Percentiles rank a stretch among this genome's conserved stretches.
Evolutionary conservation across 2,888 invertebrate species (phyloP).

Genomic region (Heteropelma amictum): DNA sequence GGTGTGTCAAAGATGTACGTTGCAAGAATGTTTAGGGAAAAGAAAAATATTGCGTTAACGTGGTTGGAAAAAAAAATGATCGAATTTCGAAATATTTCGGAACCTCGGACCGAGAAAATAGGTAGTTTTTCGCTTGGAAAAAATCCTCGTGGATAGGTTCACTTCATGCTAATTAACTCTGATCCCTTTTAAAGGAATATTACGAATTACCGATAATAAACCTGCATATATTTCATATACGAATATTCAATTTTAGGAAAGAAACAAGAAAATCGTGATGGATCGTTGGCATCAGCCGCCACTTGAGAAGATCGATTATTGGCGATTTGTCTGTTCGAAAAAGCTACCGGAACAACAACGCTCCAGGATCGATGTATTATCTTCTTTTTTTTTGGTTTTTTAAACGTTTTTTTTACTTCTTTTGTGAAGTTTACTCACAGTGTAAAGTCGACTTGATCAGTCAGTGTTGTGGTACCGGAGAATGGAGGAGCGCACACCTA

Average conservation of each 20-base stretch:
- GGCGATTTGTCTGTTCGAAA: constrained; percentile 33
- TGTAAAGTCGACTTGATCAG: constrained; percentile 75
- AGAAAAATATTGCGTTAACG: too few species aligned
- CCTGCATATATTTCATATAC: too few species aligned
- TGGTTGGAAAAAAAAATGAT: too few species aligned
- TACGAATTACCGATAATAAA: too few species aligned
- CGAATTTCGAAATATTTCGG: too few species aligned
- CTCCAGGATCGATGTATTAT: constrained; percentile 54
- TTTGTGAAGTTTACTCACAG: constrained; percentile 76
- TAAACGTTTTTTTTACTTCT: constrained; percentile 48
- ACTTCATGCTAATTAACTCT: too few species aligned
- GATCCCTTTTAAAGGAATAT: too few species aligned
- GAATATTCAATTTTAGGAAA: too few species aligned
- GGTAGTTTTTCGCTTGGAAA: too few species aligned
- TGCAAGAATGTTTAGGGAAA: constrained; percentile 26
- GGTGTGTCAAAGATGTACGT: constrained; percentile 27
- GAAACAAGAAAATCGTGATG: constrained; percentile 12
- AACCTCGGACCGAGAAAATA: too few species aligned
- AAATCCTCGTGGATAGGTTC: too few species aligned
- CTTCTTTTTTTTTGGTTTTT: constrained; percentile 33
- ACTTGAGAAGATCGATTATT: constrained; percentile 49
- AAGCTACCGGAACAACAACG: constrained; percentile 45
- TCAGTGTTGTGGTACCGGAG: constrained; percentile 76
- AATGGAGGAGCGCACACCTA: constrained; percentile 76
- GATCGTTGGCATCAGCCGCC: constrained; percentile 47